A percentile compares a stretch with the other conserved stretches of the same genome.
Conservation (phyloP, 2,888 invertebrate genomes). For the Andrena minutula region DNA sequence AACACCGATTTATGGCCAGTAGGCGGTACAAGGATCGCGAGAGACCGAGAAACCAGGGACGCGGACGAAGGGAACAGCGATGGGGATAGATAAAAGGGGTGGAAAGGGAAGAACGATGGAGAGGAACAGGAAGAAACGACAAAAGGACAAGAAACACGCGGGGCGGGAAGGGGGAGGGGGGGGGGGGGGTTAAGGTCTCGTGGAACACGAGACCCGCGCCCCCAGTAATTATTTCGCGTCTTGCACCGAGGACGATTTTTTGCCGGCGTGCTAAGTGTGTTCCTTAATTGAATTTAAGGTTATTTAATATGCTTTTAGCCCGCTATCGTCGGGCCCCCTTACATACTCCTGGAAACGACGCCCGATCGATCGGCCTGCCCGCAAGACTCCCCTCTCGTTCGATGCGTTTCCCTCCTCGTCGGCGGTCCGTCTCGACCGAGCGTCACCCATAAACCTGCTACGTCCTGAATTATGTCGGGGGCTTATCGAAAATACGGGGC, state of each 20-base stretch:
- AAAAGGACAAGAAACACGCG: conserved; percentile 13
- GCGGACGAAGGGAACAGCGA: conserved; percentile 9
- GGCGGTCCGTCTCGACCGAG: conserved; percentile 55
- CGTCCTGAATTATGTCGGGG: conserved; percentile 66
- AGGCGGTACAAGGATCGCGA: conserved; percentile 73
- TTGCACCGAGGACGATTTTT: conserved; percentile 75
- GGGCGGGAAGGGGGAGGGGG: conserved; percentile 1
- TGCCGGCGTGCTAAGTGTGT: conserved; percentile 76
- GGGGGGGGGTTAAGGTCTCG: conserved; percentile 24
- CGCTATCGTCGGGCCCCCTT: conserved; percentile 63
- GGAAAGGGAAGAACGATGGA: conserved; percentile 12
- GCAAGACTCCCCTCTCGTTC: conserved; percentile 7
- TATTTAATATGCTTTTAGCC: conserved; percentile 81
- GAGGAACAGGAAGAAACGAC: not conserved
- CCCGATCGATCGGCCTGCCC: conserved; percentile 57
- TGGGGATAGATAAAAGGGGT: conserved; percentile 38
- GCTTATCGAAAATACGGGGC: conserved; percentile 72
- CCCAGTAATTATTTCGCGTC: conserved; percentile 80
- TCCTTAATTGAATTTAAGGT: conserved; percentile 83
- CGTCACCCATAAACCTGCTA: conserved; percentile 74
- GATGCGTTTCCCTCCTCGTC: conserved; percentile 52
- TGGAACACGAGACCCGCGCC: conserved; percentile 55
- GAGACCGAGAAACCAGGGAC: conserved; percentile 13
- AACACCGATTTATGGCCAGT: conserved; percentile 80
- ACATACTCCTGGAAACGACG: conserved; percentile 70